Percentiles rank a stretch among this genome's conserved stretches.
Evolutionary conservation across 2,113 vertebrate species (phyloP).

Genomic region (Lagopus leucura): DNA sequence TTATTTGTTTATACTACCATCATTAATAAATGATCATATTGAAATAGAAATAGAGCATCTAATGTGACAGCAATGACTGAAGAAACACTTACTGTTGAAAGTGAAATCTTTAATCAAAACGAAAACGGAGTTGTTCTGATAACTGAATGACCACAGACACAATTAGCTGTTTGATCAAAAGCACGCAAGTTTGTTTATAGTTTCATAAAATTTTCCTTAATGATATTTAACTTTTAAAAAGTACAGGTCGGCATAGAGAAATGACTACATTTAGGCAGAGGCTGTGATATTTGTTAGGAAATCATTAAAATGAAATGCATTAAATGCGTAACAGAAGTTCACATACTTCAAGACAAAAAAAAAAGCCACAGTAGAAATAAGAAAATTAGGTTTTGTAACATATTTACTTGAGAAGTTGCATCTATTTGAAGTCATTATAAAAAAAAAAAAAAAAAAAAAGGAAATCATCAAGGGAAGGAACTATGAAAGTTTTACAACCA

Average conservation of each 20-base stretch:
- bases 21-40: background rate
- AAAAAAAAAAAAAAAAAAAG: background rate
- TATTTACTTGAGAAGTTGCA: background rate
- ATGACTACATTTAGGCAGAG: background rate
- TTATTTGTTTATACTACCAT: background rate
- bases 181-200: background rate
- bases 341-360: background rate
- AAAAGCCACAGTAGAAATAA: background rate
- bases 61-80: background rate
- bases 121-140: background rate
- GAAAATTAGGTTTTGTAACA: background rate
- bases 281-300: background rate
- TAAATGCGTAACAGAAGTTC: rapidly evolving
- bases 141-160: background rate
- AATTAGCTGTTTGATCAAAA: background rate
- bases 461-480: background rate
- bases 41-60: background rate
- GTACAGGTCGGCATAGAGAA: background rate
- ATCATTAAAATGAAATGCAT: background rate
- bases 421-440: background rate
- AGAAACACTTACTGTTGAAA: background rate
- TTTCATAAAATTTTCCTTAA: background rate
- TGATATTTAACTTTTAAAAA: background rate
- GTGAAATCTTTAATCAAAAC: background rate
- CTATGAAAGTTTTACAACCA: background rate